Base-by-base conservation (phyloP, 2,888 invertebrate genomes). In the Chloroclysta siterata region DNA sequence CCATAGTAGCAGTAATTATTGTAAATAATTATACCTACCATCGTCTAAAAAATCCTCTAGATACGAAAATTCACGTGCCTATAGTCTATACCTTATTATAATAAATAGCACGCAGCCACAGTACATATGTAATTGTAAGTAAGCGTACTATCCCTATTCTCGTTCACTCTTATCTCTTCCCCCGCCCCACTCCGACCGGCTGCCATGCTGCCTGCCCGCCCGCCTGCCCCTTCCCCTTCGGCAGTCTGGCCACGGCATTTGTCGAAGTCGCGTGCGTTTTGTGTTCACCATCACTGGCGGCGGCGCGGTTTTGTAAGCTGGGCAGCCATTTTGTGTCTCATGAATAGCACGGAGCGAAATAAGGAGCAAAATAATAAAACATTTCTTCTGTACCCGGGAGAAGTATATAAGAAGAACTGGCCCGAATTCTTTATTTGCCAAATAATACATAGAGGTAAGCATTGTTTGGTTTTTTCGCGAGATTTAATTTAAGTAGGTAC, bases 211-310 rank as follows among this genome's bases (percentile, higher is more conserved):
- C 33, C 33, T 39, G 15, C 52, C 33, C 58, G 11, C 15, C 52
- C 29, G 5, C 29, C 14, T 7, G 47, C n/a, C 10, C 29, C 28
- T 22, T n/a, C 44, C 36, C 13, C 8, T 14, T 4, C 14, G 8
- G 41, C 54, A 68, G 68, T 65, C 53, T 22, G 22, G 48, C 33
- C 41, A 57, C 52, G 58, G 46, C 14, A 46, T 55, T 28, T 33
- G 41, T 29, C 46, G 8, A 22, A 42, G 42, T 15, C 3, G 56
- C 53, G 61, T 39, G 48, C 39, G 48, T 47, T 44, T 48, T 42
- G n/a, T 15, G 41, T 39, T 39, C 1, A n/a, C n/a, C n/a, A n/a
- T 33, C 7, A 22, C 22, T 33, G 11, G 17, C 33, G 0, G 29
- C 33, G 0, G 33, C 46, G 51, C 33, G 36, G 11, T 33, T 8